Evolutionary conservation across 2,113 vertebrate species (phyloP).

Genomic region (Melanerpes aurifrons): DNA sequence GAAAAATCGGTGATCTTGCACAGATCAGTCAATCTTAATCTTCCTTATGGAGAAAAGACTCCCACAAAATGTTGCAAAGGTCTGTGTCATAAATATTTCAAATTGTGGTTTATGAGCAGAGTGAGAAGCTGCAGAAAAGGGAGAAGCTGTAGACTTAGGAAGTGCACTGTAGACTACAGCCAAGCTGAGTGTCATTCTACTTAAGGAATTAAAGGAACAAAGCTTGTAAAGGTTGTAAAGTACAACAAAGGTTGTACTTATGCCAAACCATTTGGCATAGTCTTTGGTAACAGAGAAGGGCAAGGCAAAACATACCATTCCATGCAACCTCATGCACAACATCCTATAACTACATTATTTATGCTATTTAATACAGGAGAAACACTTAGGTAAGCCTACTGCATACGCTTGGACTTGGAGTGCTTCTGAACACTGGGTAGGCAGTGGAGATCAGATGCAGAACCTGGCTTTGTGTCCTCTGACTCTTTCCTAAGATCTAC

Average conservation of each 20-base stretch:
- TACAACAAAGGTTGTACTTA: not conserved
- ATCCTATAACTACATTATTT: not conserved
- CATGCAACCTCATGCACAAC: not conserved
- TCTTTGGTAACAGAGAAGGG: not conserved
- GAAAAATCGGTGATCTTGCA: slow-evolving; percentile 12
- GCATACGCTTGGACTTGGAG: accelerated
- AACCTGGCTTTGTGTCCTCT: not conserved
- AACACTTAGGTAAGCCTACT: not conserved
- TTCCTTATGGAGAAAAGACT: slow-evolving; percentile 7
- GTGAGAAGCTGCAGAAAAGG: not conserved
- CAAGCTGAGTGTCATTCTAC: not conserved
- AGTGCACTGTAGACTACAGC: not conserved
- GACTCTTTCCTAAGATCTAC: not conserved
- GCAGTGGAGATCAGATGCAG: not conserved
- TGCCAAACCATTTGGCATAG: not conserved
- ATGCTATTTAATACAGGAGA: not conserved
- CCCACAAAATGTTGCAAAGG: slow-evolving; percentile 12
- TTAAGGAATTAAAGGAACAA: slow-evolving; percentile 37
- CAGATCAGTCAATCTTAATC: slow-evolving; percentile 26
- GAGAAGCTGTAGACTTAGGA: not conserved
- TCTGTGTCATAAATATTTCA: slow-evolving; percentile 33
- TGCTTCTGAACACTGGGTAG: not conserved
- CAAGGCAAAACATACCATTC: not conserved
- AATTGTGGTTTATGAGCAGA: slow-evolving; percentile 21
- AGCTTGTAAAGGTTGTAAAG: slow-evolving; percentile 12